Conservation (phyloP, 1,140 invertebrate genomes). For the Oreohelix idahoensis region DNA sequence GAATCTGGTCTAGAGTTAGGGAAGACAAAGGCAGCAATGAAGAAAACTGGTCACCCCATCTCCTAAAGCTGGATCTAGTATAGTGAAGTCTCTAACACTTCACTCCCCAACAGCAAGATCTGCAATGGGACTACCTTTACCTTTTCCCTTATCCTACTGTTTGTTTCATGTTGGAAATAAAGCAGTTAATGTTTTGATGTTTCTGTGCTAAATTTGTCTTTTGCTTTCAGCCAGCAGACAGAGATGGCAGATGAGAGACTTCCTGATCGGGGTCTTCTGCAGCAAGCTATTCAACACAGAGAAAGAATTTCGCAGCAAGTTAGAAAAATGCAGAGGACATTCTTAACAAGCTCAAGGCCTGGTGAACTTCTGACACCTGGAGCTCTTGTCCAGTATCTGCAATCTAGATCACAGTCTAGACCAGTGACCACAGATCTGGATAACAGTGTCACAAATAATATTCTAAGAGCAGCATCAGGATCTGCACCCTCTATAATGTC, state of each 20-base stretch:
- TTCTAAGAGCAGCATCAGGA: neutral
- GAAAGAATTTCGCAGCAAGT: constrained; percentile 36
- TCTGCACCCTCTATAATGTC: neutral
- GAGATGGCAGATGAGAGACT: neutral
- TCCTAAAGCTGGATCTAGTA: too few species aligned
- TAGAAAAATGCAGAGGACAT: constrained; percentile 23
- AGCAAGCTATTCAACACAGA: constrained; percentile 36
- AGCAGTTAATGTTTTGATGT: too few species aligned
- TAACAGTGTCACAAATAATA: neutral
- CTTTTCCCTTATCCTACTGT: too few species aligned
- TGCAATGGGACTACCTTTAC: too few species aligned
- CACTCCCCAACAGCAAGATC: too few species aligned
- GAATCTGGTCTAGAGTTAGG: too few species aligned
- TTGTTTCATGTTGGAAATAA: too few species aligned
- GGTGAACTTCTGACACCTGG: neutral
- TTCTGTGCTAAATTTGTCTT: neutral
- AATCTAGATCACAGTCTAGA: too few species aligned
- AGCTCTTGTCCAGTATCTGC: constrained; percentile 1
- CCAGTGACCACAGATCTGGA: neutral
- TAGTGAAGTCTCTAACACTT: too few species aligned
- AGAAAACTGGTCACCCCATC: too few species aligned
- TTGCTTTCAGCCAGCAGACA: neutral
- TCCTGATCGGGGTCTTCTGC: constrained; percentile 29
- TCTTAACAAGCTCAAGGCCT: neutral
- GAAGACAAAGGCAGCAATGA: too few species aligned